Conservation (phyloP, 2,113 vertebrate genomes). For the Vicugna pacos region DNA sequence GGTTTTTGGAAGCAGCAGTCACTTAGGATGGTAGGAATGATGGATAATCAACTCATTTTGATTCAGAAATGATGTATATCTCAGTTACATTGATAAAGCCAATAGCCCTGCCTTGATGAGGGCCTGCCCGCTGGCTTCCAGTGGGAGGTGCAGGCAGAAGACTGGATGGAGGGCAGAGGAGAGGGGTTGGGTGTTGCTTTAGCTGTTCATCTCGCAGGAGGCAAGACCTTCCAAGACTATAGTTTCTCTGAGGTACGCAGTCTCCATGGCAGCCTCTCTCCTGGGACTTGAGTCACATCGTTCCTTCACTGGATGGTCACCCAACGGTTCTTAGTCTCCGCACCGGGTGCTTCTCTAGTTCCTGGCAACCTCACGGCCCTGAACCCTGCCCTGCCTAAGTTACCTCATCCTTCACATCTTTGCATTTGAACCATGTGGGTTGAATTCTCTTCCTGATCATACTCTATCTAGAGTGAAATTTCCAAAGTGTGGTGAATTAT, state of each 20-base stretch:
- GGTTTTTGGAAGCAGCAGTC: background rate
- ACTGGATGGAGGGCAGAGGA: background rate
- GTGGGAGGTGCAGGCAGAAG: background rate
- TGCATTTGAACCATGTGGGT: background rate
- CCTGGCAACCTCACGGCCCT: background rate
- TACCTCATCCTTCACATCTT: background rate
- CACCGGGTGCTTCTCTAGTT: background rate
- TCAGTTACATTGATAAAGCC: background rate
- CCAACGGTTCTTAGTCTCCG: background rate
- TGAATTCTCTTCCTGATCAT: background rate
- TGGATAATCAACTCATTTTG: background rate
- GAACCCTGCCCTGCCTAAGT: background rate
- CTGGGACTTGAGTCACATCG: background rate
- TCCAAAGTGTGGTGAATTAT: background rate
- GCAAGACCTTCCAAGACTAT: background rate
- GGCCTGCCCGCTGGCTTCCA: background rate
- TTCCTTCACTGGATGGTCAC: background rate
- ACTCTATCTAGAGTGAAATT: background rate
- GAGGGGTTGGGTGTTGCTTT: too few species aligned
- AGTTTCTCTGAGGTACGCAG: fast-evolving
- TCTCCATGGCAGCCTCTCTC: background rate
- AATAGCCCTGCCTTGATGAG: background rate
- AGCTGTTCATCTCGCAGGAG: background rate
- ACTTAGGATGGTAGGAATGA: background rate
- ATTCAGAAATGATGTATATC: background rate